These are phyloP conservation scores for Pangasius macronema DNA, from an alignment of 2,797 vertebrate species.

Conservation along the genomic window DNA sequence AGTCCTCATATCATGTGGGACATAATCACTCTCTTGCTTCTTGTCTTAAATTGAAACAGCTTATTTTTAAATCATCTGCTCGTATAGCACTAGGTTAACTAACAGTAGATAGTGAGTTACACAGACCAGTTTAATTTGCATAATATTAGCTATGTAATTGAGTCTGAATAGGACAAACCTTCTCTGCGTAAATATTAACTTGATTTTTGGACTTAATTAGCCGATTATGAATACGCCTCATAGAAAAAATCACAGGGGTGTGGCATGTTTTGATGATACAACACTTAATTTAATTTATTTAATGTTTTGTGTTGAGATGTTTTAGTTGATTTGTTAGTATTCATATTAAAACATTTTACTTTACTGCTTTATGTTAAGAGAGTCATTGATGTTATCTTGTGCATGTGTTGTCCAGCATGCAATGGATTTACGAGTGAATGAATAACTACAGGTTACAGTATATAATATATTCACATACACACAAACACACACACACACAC, in stretches of 20 bases:
- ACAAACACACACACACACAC: constrained; percentile 68
- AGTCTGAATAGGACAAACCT: too few species aligned
- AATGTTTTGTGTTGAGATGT: too few species aligned
- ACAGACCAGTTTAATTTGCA: too few species aligned
- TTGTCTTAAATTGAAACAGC: too few species aligned
- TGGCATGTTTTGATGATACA: background rate
- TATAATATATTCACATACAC: background rate
- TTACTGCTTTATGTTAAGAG: too few species aligned
- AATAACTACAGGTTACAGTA: background rate
- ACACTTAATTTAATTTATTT: background rate
- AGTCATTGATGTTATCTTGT: background rate
- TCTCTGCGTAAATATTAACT: too few species aligned
- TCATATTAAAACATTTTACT: background rate
- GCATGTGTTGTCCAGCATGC: background rate
- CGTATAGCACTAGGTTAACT: background rate
- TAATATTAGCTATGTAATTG: too few species aligned
- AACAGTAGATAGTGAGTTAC: too few species aligned
- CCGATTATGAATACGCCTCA: background rate
- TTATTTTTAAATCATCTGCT: too few species aligned
- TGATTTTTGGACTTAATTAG: too few species aligned
- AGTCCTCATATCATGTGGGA: background rate
- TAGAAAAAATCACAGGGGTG: background rate
- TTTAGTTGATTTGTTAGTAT: too few species aligned
- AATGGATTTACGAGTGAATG: background rate
- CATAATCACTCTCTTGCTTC: background rate